phyloP scores from a whole-genome alignment of 2,888 invertebrate genomes.

The Ectobius pallidus region DNA sequence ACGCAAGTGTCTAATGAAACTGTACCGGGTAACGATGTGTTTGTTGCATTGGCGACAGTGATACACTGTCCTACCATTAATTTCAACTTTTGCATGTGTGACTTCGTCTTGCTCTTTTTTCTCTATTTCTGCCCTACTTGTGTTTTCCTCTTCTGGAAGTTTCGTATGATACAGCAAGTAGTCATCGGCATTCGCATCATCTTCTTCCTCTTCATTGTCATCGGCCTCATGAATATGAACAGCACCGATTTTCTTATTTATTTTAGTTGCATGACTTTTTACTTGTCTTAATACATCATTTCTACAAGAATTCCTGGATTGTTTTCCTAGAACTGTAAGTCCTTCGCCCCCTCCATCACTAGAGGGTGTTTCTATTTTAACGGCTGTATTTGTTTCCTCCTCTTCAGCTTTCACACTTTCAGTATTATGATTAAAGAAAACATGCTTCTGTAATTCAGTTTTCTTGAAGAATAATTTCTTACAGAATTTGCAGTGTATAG shows the following conservation, averaged over 20 bases:
- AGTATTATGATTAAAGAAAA: background rate
- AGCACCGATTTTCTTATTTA: too few species aligned
- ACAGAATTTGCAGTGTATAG: background rate
- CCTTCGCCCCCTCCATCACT: background rate
- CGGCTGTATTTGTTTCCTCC: background rate
- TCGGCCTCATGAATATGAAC: too few species aligned
- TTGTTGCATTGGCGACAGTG: constrained; percentile 34
- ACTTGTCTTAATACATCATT: constrained; percentile 53
- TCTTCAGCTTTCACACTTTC: background rate
- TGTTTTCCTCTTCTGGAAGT: background rate
- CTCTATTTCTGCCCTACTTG: background rate
- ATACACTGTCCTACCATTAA: constrained; percentile 13
- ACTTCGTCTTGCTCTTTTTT: constrained; percentile 9
- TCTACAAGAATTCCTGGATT: constrained; percentile 52
- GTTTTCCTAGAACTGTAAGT: too few species aligned
- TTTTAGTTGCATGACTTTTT: constrained; percentile 44
- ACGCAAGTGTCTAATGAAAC: constrained; percentile 8
- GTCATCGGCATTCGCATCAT: background rate
- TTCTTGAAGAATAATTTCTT: background rate
- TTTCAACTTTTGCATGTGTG: constrained; percentile 12
- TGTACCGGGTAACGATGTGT: constrained; percentile 24
- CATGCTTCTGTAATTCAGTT: background rate
- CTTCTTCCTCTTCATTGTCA: background rate
- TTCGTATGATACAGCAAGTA: background rate
- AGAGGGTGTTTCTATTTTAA: too few species aligned